Evolutionary conservation across 2,113 vertebrate species (phyloP).

Genomic region (Glaucidium brasilianum): DNA sequence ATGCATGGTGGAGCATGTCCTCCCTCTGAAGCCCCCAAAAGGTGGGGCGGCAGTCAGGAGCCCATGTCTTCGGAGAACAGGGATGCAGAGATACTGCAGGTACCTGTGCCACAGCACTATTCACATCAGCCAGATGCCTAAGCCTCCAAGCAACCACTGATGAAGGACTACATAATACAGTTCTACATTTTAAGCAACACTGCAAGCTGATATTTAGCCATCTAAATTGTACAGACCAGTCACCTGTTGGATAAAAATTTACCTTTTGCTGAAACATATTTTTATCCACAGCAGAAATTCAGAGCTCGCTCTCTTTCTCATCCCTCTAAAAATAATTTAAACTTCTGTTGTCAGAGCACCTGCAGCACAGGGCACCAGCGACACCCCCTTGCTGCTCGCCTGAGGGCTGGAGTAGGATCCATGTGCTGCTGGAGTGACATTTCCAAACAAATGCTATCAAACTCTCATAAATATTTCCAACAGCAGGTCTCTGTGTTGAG

Average conservation of each 20-base stretch:
- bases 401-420: background rate
- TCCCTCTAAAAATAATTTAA: background rate
- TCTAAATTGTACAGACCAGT: background rate
- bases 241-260: background rate
- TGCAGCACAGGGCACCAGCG: background rate
- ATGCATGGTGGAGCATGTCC: background rate
- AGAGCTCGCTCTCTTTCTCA: background rate
- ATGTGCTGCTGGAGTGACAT: background rate
- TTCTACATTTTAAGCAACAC: background rate
- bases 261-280: background rate
- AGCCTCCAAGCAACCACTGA: background rate
- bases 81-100: rapidly evolving
- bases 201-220: background rate
- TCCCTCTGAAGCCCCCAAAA: background rate
- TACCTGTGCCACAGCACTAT: background rate
- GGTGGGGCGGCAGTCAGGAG: background rate
- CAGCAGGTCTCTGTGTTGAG: background rate
- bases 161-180: background rate
- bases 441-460: background rate
- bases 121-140: background rate
- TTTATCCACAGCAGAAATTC: background rate
- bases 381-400: background rate
- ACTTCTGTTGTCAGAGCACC: background rate
- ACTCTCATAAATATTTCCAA: background rate
- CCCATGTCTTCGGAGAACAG: background rate